Evolutionary conservation across 2,888 invertebrate genomes (phyloP).

Genomic region (Drosophila ustulata): DNA sequence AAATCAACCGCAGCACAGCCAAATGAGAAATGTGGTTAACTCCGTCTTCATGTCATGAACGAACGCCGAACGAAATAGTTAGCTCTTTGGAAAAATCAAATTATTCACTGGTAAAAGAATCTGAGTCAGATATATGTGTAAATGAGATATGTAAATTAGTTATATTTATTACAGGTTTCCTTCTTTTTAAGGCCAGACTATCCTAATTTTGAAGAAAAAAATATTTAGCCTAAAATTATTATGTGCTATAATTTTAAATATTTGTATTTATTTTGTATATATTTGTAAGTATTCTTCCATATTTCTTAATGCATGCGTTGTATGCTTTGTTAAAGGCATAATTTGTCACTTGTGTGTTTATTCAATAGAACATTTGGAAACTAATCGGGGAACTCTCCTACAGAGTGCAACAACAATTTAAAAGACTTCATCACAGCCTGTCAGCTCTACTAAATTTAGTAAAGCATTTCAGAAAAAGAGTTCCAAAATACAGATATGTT

Average conservation of each 20-base stretch:
- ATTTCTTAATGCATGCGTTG: too few species aligned
- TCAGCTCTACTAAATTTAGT: conserved; percentile 1
- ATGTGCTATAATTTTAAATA: too few species aligned
- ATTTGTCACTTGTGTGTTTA: neutral
- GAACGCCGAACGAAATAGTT: conserved; percentile 45
- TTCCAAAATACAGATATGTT: conserved; percentile 31
- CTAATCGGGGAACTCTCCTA: neutral
- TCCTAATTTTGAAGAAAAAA: neutral
- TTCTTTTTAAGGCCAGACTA: neutral
- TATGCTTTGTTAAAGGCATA: neutral
- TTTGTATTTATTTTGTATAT: too few species aligned
- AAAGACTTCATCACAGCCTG: conserved; percentile 1
- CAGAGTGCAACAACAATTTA: neutral
- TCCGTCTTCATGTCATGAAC: conserved; percentile 20
- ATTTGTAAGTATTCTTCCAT: too few species aligned
- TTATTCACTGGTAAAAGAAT: conserved; percentile 37
- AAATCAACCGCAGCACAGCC: conserved; percentile 46
- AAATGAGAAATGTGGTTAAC: conserved; percentile 75
- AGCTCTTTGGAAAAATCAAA: conserved; percentile 35
- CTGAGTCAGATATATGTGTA: conserved; percentile 13
- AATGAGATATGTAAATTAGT: conserved; percentile 47
- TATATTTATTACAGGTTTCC: conserved; percentile 25
- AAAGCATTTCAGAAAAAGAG: neutral
- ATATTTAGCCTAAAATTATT: too few species aligned
- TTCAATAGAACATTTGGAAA: neutral